These are phyloP conservation scores for Sturmia bella DNA, from an alignment of 2,888 invertebrate species.

Conservation along the genomic window DNA sequence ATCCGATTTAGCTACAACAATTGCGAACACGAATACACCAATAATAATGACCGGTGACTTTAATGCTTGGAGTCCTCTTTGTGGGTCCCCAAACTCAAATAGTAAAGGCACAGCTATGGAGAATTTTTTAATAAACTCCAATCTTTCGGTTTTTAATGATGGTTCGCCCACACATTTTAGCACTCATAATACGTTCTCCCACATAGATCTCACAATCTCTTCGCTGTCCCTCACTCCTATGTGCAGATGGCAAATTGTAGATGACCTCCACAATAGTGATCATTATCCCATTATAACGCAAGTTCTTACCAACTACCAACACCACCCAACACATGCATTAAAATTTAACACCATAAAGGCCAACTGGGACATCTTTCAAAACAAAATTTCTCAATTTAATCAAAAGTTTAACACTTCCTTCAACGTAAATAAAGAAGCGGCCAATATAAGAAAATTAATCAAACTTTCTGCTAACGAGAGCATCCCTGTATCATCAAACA, in stretches of 20 bases:
- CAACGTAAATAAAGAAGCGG: conserved; percentile 7
- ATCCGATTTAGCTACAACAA: not conserved
- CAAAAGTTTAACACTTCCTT: not conserved
- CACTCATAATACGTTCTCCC: not conserved
- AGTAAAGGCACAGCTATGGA: not conserved
- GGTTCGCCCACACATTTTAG: conserved; percentile 2
- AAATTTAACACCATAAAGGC: not conserved
- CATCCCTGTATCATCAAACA: not conserved
- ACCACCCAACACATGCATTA: not conserved
- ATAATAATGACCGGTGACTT: conserved; percentile 11
- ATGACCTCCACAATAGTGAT: conserved; percentile 20
- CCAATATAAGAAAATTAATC: not conserved
- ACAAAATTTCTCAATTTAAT: not conserved
- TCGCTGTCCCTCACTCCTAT: conserved; percentile 1
- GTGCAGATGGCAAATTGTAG: conserved; percentile 5
- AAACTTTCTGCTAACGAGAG: not conserved
- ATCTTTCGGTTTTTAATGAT: not conserved
- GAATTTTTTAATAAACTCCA: not conserved
- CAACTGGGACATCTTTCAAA: not conserved
- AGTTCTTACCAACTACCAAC: not conserved
- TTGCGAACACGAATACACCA: not conserved
- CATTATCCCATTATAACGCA: conserved; percentile 2
- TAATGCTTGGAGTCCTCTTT: conserved; percentile 28
- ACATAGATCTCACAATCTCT: conserved; percentile 4
- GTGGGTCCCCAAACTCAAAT: not conserved